Evolutionary conservation across 2,113 vertebrate species (phyloP).

Genomic region (Anguilla rostrata): DNA sequence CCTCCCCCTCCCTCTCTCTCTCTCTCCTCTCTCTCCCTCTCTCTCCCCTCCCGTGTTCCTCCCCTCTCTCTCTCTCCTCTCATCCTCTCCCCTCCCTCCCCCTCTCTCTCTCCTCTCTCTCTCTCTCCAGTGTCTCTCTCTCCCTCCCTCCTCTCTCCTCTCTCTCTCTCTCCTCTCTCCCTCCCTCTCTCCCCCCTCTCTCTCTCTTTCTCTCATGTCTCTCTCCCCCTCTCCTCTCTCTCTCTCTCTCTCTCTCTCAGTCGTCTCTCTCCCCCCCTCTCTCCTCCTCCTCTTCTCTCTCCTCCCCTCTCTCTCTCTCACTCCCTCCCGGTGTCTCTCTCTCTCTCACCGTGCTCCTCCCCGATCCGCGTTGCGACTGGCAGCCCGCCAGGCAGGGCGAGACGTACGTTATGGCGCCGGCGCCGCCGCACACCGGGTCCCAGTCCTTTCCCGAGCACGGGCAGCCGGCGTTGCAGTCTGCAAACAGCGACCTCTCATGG

Average conservation of each 20-base stretch:
- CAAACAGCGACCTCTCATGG: constrained; percentile 67
- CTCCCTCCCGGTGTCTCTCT: too few species aligned
- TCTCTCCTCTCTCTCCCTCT: too few species aligned
- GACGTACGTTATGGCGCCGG: constrained; percentile 83
- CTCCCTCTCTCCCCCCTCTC: too few species aligned
- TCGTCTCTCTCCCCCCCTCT: not conserved
- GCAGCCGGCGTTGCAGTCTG: constrained; percentile 82
- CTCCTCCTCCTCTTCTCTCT: not conserved
- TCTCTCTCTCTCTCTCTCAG: not conserved
- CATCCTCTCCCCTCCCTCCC: too few species aligned
- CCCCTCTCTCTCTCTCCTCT: too few species aligned
- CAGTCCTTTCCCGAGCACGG: constrained; percentile 76
- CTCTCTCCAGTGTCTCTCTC: too few species aligned
- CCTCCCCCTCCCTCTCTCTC: constrained; percentile 21
- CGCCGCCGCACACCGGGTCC: constrained; percentile 87
- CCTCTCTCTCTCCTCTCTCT: too few species aligned
- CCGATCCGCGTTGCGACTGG: constrained; percentile 64
- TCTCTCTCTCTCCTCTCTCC: too few species aligned
- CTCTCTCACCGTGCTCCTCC: constrained; percentile 74
- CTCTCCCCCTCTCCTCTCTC: too few species aligned
- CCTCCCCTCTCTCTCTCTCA: not conserved
- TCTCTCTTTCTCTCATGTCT: too few species aligned
- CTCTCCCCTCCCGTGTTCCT: too few species aligned
- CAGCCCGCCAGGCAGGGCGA: constrained; percentile 90
- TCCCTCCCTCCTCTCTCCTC: too few species aligned